Base-by-base conservation (phyloP, 2,113 vertebrate genomes). In the Carassius auratus region DNA sequence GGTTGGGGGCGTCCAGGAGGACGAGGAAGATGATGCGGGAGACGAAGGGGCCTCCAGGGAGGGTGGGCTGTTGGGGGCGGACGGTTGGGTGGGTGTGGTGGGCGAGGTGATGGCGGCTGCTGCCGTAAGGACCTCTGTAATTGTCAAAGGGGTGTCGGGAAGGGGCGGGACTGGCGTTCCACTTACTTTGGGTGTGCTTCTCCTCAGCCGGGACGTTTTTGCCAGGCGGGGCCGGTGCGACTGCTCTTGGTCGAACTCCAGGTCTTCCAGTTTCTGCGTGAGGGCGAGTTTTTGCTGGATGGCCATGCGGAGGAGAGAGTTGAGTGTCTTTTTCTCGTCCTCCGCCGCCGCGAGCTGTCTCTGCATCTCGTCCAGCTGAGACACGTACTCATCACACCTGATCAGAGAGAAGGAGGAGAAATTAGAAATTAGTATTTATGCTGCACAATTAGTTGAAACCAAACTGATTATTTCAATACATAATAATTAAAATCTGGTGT, bases 201-300 rank as follows among this genome's bases (percentile, higher is more conserved):
- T 95, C 95, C 96, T 98, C 93, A 91, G 92, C 86, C 95, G 96
- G 87, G 93, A 93, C 76, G 95, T 88, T 91, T 96, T 96, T 94
- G 94, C 52, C 68, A 88, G 94, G 86, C 96, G 96, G 91, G 94
- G 95, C 82, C 96, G 96, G 87, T 95, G 95, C 17, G 95, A 95
- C 94, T 97, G 97, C 95, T 99, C 98, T 0, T 98, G 96, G 92
- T 99, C 98, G 15, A 98, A 98, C 91, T 98, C 97, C 94, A 99
- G 94, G 93, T 99, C 98, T 93, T 99, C 98, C 90, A 99, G 94
- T 1, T 98, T 95, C 92, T 99, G 98, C 0, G 98, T 99, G 79
- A 99, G 96, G 85, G 98, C 98, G 85, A 99, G 95, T 89, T 99
- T 99, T 93, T 99, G 98, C 94, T 99, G 98, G 91, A 99, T 99